Conservation (phyloP, 2,888 invertebrate species). For the Drosophila longiperda region DNA sequence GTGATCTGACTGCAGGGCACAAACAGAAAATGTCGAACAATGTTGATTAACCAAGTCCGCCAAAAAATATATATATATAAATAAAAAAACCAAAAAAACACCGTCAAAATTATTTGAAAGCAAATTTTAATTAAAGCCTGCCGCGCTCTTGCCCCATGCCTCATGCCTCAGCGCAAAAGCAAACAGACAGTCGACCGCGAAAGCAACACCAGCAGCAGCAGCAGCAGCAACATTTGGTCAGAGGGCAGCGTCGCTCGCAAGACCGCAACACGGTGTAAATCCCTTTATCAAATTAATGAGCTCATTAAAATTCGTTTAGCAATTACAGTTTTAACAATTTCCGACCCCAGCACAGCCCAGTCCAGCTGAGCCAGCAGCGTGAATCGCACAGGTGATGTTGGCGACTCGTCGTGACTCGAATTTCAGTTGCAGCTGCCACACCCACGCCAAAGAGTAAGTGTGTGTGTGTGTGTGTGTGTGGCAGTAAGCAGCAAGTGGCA, state of each 20-base stretch:
- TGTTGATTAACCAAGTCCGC: constrained; percentile 63
- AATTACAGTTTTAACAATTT: constrained; percentile 83
- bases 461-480: constrained; percentile 4
- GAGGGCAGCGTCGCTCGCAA: constrained; percentile 29
- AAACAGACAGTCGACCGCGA: constrained; percentile 51
- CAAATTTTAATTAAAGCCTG: constrained; percentile 76
- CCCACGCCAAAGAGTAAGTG: background rate
- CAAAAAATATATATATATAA: background rate
- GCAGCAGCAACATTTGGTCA: constrained; percentile 57
- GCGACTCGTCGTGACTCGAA: constrained; percentile 10
- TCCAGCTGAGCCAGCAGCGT: constrained; percentile 57
- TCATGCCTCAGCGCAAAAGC: constrained; percentile 1
- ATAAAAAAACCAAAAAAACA: background rate
- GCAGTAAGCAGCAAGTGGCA: constrained; percentile 21
- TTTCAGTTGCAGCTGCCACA: constrained; percentile 37
- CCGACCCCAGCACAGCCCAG: constrained; percentile 55
- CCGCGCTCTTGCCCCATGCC: background rate
- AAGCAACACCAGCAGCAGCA: constrained; percentile 22
- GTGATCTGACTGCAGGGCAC: constrained; percentile 8
- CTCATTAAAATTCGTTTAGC: constrained; percentile 83
- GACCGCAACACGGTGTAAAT: constrained; percentile 80
- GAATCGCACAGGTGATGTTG: constrained; percentile 72
- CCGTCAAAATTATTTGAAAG: constrained; percentile 68
- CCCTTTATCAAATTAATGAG: constrained; percentile 83
- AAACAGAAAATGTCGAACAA: constrained; percentile 52